Evolutionary conservation across 2,888 invertebrate species (phyloP).

Genomic region (Xestia xanthographa): DNA sequence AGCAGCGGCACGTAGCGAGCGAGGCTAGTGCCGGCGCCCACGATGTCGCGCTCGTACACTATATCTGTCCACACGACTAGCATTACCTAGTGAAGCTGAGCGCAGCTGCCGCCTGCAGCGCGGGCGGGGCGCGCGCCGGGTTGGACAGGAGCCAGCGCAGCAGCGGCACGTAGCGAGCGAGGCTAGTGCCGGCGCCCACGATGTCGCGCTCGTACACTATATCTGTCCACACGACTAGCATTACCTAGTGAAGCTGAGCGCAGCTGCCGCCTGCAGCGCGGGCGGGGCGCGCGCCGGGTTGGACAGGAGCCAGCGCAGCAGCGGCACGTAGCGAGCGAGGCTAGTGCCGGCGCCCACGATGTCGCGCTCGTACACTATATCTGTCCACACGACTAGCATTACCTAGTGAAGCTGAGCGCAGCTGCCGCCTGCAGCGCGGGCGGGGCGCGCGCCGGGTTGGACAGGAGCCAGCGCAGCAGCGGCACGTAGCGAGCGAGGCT

Average conservation of each 20-base stretch:
- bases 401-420: constrained; percentile 92
- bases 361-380: constrained; percentile 72
- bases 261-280: constrained; percentile 93
- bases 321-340: constrained; percentile 89
- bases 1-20: constrained; percentile 90
- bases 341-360: constrained; percentile 87
- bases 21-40: constrained; percentile 86
- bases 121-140: constrained; percentile 91
- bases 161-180: constrained; percentile 90
- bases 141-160: constrained; percentile 90
- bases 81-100: constrained; percentile 91
- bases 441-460: constrained; percentile 92
- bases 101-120: constrained; percentile 93
- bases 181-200: constrained; percentile 85
- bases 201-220: constrained; percentile 78
- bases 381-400: constrained; percentile 7
- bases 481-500: constrained; percentile 90
- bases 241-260: constrained; percentile 92
- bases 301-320: constrained; percentile 90
- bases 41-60: constrained; percentile 80
- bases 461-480: constrained; percentile 89
- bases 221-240: neutral
- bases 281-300: constrained; percentile 92
- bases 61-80: neutral
- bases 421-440: constrained; percentile 93